Evolutionary conservation across 53 echinoderm and acorn worm genomes (phyloP), one percentile per base, ranked within the genome.

Genomic region (Pentamera pediparva): DNA sequence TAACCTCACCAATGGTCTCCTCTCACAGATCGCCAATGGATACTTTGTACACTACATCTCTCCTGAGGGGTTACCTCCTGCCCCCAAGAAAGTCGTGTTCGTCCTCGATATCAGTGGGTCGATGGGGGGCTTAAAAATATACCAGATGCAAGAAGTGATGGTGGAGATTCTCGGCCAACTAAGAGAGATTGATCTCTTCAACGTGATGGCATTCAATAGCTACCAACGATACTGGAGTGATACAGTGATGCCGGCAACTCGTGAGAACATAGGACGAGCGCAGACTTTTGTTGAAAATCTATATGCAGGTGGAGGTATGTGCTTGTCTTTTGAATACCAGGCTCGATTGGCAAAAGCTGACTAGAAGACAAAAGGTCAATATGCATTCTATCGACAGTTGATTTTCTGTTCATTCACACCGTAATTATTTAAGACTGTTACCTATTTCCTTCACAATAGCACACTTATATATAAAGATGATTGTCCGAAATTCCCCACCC

Each of bases 1-100:
- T n/a, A n/a, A n/a, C n/a, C n/a, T n/a, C n/a, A n/a, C n/a, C n/a
- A n/a, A n/a, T n/a, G n/a, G n/a, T n/a, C 7, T 31, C 39, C 17
- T 31, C 21, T 34, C 41, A 7, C 70, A 92, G 92, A 75, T 89
- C 35, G 74, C 83, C 78, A 89, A 92, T 80, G 92, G 92, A 1
- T 92, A 92, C 39, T 92, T 92, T 37, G 92, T 92, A 15, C 92
- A 92, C 77, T 86, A 92, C 75, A 89, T 92, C 35, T 88, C 92
- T n/a, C 92, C 92, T 0, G 85, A 76, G 69, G 88, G 85, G 27
- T 59, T 92, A 19, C 57, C 83, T 1, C 78, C 79, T 22, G 83
- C 80, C 1, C 85, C 75, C 3, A 92, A 92, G 48, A 89, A 86
- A 31, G 89, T 92, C 11, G 81, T 87, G 33, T 92, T 92, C 48